Percentiles rank a stretch among this genome's conserved stretches.
Evolutionary conservation across 1,140 invertebrate genomes (phyloP).

Genomic region (Mamestra configurata): DNA sequence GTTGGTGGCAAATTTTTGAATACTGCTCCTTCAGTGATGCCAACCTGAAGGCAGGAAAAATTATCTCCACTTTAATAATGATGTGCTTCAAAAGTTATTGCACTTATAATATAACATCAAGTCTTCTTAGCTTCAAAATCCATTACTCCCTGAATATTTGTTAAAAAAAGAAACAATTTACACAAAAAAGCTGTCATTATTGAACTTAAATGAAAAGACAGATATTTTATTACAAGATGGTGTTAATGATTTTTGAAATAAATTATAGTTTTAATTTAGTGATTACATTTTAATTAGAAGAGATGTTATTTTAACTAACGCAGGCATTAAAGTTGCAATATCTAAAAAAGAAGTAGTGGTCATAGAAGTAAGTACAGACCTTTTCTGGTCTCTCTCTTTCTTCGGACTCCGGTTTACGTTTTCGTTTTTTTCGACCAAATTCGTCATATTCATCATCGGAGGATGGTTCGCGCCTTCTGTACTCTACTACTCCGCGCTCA

Average conservation of each 20-base stretch:
- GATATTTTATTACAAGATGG: slow-evolving; percentile 26
- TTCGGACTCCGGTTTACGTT: slow-evolving; percentile 71
- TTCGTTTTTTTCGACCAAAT: slow-evolving; percentile 96
- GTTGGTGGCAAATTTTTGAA: slow-evolving; percentile 84
- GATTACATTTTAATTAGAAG: slow-evolving; percentile 21
- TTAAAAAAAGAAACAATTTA: slow-evolving; percentile 47
- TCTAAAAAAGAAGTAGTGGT: background rate
- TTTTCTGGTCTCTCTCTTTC: slow-evolving; percentile 68
- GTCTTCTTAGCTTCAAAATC: slow-evolving; percentile 85
- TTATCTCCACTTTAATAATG: slow-evolving; percentile 87
- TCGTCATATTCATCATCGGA: slow-evolving; percentile 98
- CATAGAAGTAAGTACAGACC: slow-evolving; percentile 58
- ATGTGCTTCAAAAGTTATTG: slow-evolving; percentile 85
- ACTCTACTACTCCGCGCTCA: slow-evolving; percentile 97
- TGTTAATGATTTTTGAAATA: slow-evolving; percentile 36
- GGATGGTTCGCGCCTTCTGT: slow-evolving; percentile 95
- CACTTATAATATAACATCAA: slow-evolving; percentile 78
- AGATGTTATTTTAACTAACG: slow-evolving; percentile 30
- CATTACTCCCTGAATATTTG: slow-evolving; percentile 75
- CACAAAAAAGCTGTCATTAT: slow-evolving; percentile 42
- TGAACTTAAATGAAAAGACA: slow-evolving; percentile 18
- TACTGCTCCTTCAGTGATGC: slow-evolving; percentile 86
- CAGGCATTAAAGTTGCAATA: slow-evolving; percentile 4
- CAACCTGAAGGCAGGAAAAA: slow-evolving; percentile 88
- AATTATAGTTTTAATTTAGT: background rate